phyloP scores from a whole-genome alignment of 1,140 invertebrate genomes.

The Cryptotermes secundus region DNA sequence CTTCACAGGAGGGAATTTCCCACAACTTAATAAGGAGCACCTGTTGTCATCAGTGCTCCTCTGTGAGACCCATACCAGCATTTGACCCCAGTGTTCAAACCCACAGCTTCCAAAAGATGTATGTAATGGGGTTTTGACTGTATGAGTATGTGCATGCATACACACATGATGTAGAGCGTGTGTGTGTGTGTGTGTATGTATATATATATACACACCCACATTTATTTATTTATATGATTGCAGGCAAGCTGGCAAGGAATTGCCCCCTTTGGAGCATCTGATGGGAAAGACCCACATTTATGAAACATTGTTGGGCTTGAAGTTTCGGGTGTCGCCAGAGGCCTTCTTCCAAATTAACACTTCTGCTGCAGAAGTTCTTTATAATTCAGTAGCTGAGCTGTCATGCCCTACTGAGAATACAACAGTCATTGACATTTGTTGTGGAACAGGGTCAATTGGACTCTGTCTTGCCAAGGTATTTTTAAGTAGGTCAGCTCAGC shows the following conservation, averaged over 20 bases:
- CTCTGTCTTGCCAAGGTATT: slow-evolving; percentile 78
- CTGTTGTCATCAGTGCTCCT: no score
- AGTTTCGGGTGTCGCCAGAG: slow-evolving; percentile 89
- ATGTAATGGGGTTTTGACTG: no score
- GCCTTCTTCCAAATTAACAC: slow-evolving; percentile 95
- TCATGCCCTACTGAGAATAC: slow-evolving; percentile 63
- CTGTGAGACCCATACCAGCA: no score
- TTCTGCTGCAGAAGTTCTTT: slow-evolving; percentile 81
- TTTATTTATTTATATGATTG: neutral
- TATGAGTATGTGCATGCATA: no score
- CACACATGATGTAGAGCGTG: no score
- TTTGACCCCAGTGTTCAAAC: no score
- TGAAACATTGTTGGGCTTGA: slow-evolving; percentile 77
- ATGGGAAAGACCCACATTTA: slow-evolving; percentile 75
- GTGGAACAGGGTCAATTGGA: slow-evolving; percentile 96
- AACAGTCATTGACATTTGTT: slow-evolving; percentile 91
- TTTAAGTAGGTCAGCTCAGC: neutral
- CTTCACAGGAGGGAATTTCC: no score
- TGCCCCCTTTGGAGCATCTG: slow-evolving; percentile 51
- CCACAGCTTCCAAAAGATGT: no score
- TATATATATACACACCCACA: neutral
- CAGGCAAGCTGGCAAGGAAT: neutral
- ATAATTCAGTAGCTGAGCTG: slow-evolving; percentile 79
- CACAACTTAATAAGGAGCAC: no score
- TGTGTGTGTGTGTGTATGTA: no score